These are phyloP conservation scores for Drosophila bunnanda DNA, from an alignment of 2,888 invertebrate genomes.

Conservation along the genomic window DNA sequence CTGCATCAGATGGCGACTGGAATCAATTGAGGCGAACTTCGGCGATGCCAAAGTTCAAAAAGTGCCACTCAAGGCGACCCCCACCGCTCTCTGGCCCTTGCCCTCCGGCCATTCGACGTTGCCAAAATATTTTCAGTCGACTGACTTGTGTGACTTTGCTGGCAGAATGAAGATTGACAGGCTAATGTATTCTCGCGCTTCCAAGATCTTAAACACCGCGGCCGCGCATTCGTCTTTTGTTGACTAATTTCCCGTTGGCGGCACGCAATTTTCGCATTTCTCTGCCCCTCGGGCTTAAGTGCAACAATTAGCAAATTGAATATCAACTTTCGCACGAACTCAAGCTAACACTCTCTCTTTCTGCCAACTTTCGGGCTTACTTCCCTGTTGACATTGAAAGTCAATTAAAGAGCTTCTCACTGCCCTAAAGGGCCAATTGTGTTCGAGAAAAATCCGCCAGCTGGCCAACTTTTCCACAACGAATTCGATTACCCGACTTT, in stretches of 20 bases:
- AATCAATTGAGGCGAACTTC: constrained; percentile 69
- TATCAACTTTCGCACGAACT: constrained; percentile 52
- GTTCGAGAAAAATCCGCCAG: constrained; percentile 5
- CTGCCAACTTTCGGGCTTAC: constrained; percentile 28
- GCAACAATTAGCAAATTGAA: constrained; percentile 74
- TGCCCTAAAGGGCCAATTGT: constrained; percentile 43
- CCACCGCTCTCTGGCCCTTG: constrained; percentile 4
- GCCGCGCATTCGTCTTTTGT: constrained; percentile 52
- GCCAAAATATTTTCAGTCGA: constrained; percentile 69
- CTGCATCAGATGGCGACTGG: constrained; percentile 47
- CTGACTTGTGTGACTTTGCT: constrained; percentile 34
- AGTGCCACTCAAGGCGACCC: constrained; percentile 67
- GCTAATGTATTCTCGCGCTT: constrained; percentile 70
- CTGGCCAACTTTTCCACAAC: constrained; percentile 15
- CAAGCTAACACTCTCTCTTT: constrained; percentile 5
- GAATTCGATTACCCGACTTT: constrained; percentile 5
- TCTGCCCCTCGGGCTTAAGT: constrained; percentile 45
- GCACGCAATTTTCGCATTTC: constrained; percentile 69
- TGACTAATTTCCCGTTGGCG: constrained; percentile 67
- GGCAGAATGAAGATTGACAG: constrained; percentile 74
- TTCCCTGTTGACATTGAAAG: constrained; percentile 44
- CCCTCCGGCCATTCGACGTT: constrained; percentile 36
- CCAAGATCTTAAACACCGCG: constrained; percentile 48
- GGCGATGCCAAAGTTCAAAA: constrained; percentile 72
- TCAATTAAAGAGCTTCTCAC: constrained; percentile 41